A percentile compares a stretch with the other conserved stretches of the same genome.
phyloP scores from a whole-genome alignment of 2,113 vertebrate species.

The Dasyurus viverrinus region DNA sequence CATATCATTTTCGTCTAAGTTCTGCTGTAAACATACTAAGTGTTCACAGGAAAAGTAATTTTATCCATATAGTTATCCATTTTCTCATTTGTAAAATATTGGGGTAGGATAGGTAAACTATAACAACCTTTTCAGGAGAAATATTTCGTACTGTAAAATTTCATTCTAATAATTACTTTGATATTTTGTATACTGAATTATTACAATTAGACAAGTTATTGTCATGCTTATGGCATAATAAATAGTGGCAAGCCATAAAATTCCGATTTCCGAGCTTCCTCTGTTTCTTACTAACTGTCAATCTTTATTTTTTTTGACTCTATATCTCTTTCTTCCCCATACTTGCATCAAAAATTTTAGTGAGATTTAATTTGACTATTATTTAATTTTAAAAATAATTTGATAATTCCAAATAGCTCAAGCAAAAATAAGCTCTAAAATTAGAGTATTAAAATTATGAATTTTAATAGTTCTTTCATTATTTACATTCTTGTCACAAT shows the following conservation, averaged over 20 bases:
- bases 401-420: neutral
- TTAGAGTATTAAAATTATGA: neutral
- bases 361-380: neutral
- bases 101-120: neutral
- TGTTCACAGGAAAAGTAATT: neutral
- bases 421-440: neutral
- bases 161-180: neutral
- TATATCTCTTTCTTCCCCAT: neutral
- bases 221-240: neutral
- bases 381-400: neutral
- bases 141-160: neutral
- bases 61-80: neutral
- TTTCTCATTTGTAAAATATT: neutral
- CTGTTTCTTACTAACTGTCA: neutral
- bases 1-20: neutral
- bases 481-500: neutral
- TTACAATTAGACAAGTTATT: neutral
- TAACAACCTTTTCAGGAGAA: neutral
- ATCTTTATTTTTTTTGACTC: neutral
- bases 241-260: neutral
- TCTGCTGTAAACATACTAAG: neutral
- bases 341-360: neutral
- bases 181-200: neutral
- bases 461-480: constrained; percentile 1
- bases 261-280: neutral